Conservation (phyloP, 2,888 invertebrate genomes). For the Acronicta leporina region DNA sequence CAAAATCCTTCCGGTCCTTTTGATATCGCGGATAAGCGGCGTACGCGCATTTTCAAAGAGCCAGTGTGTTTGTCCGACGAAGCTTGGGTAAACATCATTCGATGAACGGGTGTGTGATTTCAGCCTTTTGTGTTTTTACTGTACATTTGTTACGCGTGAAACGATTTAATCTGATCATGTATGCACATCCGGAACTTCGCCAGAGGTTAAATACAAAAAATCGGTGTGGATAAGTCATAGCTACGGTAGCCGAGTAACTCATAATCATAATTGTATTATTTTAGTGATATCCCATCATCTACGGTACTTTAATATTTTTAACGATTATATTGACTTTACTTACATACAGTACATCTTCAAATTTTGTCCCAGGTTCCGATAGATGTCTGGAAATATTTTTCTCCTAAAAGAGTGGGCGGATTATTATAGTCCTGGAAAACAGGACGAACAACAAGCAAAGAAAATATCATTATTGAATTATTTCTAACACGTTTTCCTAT, state of each 20-base stretch:
- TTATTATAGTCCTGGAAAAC: constrained; percentile 21
- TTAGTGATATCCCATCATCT: too few relatives aligned
- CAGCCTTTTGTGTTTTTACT: constrained; percentile 73
- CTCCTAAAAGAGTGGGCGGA: too few relatives aligned
- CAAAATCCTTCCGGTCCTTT: constrained; percentile 84
- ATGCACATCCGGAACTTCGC: constrained; percentile 71
- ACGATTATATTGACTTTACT: too few relatives aligned
- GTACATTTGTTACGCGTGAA: constrained; percentile 59
- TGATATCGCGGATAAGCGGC: constrained; percentile 74
- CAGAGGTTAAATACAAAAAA: constrained; percentile 31
- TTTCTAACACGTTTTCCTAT: constrained; percentile 1
- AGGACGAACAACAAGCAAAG: constrained; percentile 6
- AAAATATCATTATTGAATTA: constrained; percentile 8
- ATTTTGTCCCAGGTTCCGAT: too few relatives aligned
- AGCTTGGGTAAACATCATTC: constrained; percentile 80
- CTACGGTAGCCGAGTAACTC: constrained; percentile 17
- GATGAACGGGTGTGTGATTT: constrained; percentile 76
- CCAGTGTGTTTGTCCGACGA: constrained; percentile 72
- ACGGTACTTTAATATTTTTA: too few relatives aligned
- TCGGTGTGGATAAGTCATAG: constrained; percentile 13
- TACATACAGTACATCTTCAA: too few relatives aligned
- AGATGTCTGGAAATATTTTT: too few relatives aligned
- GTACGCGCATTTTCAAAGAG: constrained; percentile 76
- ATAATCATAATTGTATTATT: too few relatives aligned
- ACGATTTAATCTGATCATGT: constrained; percentile 73